phyloP scores from a whole-genome alignment of 2,113 vertebrate species.

The Phyllostomus hastatus region DNA sequence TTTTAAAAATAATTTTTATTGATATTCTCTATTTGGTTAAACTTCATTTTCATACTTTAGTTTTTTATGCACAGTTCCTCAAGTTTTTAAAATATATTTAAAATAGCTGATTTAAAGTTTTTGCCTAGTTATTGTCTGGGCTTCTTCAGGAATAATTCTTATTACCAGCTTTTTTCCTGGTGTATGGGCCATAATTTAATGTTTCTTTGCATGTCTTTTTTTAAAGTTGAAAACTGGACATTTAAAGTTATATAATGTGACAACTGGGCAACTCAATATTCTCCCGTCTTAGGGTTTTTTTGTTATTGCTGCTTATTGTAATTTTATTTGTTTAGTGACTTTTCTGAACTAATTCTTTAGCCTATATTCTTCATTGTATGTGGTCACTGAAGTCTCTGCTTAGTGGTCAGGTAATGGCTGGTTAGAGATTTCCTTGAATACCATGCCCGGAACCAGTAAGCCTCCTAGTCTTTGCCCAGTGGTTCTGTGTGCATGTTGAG shows the following conservation, averaged over 20 bases:
- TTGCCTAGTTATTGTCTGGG: neutral
- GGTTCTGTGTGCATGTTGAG: neutral
- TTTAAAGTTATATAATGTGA: neutral
- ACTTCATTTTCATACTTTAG: neutral
- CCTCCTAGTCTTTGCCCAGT: neutral
- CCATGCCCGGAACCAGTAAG: rapidly evolving
- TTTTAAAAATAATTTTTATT: neutral
- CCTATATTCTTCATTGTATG: neutral
- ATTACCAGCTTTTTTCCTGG: neutral
- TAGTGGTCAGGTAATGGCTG: neutral
- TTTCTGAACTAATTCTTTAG: neutral
- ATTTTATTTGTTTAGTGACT: neutral
- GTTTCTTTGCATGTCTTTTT: neutral
- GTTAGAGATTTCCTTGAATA: neutral
- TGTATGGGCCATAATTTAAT: neutral
- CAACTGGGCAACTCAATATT: neutral
- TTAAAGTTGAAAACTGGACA: neutral
- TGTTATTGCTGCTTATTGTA: neutral
- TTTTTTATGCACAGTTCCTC: neutral
- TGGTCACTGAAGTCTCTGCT: neutral
- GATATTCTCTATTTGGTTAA: neutral
- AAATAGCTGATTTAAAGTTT: neutral
- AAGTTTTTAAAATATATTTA: neutral
- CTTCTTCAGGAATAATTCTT: neutral
- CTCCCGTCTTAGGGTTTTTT: neutral